Base-by-base conservation (phyloP, 1,140 invertebrate genomes). In the Cydia fagiglandana region DNA sequence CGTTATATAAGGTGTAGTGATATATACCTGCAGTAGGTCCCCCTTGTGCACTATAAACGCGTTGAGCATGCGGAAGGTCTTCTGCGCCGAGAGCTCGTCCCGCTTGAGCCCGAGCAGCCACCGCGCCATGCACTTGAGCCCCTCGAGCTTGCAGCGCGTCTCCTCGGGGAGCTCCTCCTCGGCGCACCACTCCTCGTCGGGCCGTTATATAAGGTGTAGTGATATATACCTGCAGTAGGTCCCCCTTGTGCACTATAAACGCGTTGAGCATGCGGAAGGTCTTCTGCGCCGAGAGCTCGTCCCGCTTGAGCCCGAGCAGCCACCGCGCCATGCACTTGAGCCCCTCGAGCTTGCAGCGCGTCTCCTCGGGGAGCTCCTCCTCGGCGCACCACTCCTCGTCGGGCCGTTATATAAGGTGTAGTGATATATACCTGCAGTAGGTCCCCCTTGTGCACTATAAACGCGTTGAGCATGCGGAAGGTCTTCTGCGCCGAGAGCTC, bases 281-380 rank as follows among this genome's bases (percentile, higher is more conserved):
- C 88, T 99, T 99, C 87, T 98, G 97, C 0, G 97, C 98, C 0
- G 97, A 97, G 53, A 98, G 94, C 77, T 96, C 96, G 83, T 98
- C 97, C 73, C 96, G 95, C 92, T 98, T 98, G 6, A 99, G 91
- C 0, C 98, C 98, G 45, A 99, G 91, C 12, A 99, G 93, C 98
- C 98, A 99, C 38, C 98, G 95, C 1, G 98, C 98, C 96, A 99
- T 98, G 76, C 98, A 96, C 90, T 99, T 99, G 79, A 99, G 94
- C 0, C 97, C 98, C 93, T 99, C 98, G 76, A 98, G 94, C 94
- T 99, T 98, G 89, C 97, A 98, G 74, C 97, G 95, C 0, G 98
- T 99, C 89, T 98, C 97, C 84, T 98, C 96, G 1, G 98, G 97
- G 13, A 99, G 93, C 76, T 97, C 95, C 45, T 98, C 96, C 13